These are phyloP conservation scores for Thymelicus acteon DNA, from an alignment of 2,888 invertebrate species.

Conservation along the genomic window DNA sequence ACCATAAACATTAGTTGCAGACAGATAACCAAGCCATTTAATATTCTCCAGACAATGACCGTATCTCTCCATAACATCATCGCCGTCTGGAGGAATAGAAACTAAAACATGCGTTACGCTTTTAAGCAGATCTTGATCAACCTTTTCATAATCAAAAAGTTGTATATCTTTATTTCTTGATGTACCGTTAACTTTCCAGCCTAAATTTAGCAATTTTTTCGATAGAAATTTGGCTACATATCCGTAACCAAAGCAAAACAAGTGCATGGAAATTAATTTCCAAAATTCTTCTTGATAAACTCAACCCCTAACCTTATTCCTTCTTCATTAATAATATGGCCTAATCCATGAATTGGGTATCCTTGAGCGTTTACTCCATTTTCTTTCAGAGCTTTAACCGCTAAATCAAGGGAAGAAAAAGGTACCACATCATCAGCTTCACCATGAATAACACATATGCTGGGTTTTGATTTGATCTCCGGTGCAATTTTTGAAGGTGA, in stretches of 20 bases:
- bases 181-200: conserved; percentile 13
- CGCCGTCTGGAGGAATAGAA: conserved; percentile 13
- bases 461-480: conserved; percentile 13
- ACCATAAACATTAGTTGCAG: conserved; percentile 13
- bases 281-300: conserved; percentile 12
- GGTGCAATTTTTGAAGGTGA: conserved; percentile 13
- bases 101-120: conserved; percentile 12
- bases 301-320: conserved; percentile 13
- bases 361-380: conserved; percentile 13
- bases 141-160: conserved; percentile 13
- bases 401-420: conserved; percentile 13
- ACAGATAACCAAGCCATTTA: conserved; percentile 13
- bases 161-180: conserved; percentile 13
- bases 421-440: conserved; percentile 13
- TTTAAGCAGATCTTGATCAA: conserved; percentile 13
- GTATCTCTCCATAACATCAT: conserved; percentile 13
- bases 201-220: conserved; percentile 13
- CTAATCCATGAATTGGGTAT: conserved; percentile 13
- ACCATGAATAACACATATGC: conserved; percentile 13
- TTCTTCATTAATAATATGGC: conserved; percentile 13
- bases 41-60: conserved; percentile 13
- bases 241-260: conserved; percentile 13
- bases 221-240: conserved; percentile 12
- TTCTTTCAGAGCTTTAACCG: conserved; percentile 13
- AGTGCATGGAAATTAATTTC: conserved; percentile 13